Evolutionary conservation across 2,888 invertebrate genomes (phyloP), one percentile per base, ranked within the genome.

Genomic region (Biston stratarius): DNA sequence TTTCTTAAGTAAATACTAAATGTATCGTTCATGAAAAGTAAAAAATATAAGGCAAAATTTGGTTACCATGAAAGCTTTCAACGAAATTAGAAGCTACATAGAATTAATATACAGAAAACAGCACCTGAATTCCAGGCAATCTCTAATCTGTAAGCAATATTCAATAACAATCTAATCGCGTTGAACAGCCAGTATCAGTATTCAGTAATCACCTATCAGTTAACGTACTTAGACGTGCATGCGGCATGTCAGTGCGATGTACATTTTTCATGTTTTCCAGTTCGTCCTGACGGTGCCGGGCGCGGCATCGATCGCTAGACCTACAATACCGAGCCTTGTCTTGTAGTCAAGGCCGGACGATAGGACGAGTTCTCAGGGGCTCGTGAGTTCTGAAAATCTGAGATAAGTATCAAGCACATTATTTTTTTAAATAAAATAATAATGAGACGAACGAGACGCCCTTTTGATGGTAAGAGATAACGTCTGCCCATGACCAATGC

Each of bases 261-360:
- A 80, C 76, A 82, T 83, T 83, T 85, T 84, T 81, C 83, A 85
- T 86, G 86, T 86, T 87, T 86, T 85, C 83, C 76, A 83, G 75
- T 70, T 79, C 79, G 87, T 84, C 84, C 91, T 84, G 83, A 72
- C 86, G 81, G 91, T 91, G 76, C 92, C 91, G 84, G 89, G 86
- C 88, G 85, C 92, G 77, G 7, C 78, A 90, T 92, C 91, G 87
- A 92, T 91, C 81, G 81, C 79, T 83, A 85, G 86, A 85, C 75
- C 67, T 70, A 69, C 59, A 67, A 61, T 70, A 70, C 56, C 11
- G 36, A 57, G 56, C 62, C 59, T 63, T 63, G 59, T 49, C 62
- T 67, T 67, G 67, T 49, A 62, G 44, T 45, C 62, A 67, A 67
- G 67, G 58, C 62, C 63, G 67, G 33, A 67, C 40, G 11, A 44